Conservation (phyloP, 37 sponge, comb jelly and placozoan genomes). For the Hexactinellida sp. region DNA sequence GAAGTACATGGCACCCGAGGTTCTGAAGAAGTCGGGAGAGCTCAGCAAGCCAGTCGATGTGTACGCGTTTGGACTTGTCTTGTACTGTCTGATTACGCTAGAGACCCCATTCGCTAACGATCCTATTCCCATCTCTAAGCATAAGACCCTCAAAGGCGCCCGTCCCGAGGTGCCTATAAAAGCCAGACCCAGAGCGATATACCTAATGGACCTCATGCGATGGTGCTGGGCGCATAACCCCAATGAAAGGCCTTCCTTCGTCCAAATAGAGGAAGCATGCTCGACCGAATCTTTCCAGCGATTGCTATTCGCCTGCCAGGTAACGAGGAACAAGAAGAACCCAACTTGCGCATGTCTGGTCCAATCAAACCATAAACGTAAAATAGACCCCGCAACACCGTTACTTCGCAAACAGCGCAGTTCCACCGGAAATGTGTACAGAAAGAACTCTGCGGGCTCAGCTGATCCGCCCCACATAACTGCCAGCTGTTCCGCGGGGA, state of each 20-base stretch:
- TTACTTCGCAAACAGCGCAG: background rate
- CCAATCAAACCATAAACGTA: background rate
- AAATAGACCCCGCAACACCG: background rate
- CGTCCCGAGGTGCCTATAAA: background rate
- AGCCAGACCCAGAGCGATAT: slow-evolving; percentile 4
- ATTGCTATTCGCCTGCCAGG: background rate
- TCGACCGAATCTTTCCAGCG: background rate
- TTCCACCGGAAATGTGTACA: background rate
- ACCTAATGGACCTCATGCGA: slow-evolving; percentile 9
- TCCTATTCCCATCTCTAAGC: background rate
- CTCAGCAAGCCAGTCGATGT: slow-evolving; percentile 20
- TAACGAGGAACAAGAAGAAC: background rate
- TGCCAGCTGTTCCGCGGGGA: background rate
- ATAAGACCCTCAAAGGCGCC: background rate
- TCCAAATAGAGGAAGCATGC: background rate
- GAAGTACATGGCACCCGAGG: slow-evolving; percentile 26
- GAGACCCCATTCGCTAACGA: background rate
- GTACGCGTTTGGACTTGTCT: slow-evolving; percentile 19
- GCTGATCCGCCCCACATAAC: background rate
- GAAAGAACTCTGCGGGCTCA: background rate
- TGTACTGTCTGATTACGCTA: slow-evolving; percentile 19
- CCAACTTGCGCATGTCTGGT: background rate
- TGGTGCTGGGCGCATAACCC: slow-evolving; percentile 13
- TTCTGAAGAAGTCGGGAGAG: background rate
- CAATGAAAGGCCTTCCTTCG: background rate